Evolutionary conservation across 1,140 invertebrate species (phyloP), one percentile per base, ranked within the genome.

Genomic region (Sesamia nonagrioides): DNA sequence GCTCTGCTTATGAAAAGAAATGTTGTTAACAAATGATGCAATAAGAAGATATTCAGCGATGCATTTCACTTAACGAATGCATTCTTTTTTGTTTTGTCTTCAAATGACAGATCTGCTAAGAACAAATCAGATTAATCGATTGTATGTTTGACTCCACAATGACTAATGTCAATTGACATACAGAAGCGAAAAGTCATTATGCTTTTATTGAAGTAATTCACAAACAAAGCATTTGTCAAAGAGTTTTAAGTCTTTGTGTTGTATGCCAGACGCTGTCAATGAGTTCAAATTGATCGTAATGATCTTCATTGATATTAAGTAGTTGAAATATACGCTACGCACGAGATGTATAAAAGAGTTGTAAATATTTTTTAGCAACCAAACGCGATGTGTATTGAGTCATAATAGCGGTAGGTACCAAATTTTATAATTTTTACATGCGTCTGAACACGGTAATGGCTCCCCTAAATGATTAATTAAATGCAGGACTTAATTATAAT

Each of bases 81-180:
- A 2, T 27, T 35, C 11, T 35, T 27, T 60, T 60, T 60, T 35
- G 27, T 60, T 60, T 33, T 60, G 27, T 60, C 15, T 60, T 33
- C 11, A 56, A 56, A 35, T 33, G 56, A 33, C 27, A 35, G 21
- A 60, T 11, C 15, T 15, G 56, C 35, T 60, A 27, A 60, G 11
- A 60, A 60, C 56, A 60, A 60, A 60, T 60, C 35, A 35, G 56
- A 35, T 3, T 60, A 60, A 60, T 60, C 56, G 56, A 33, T 35
- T 60, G 56, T 60, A 35, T 27, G 15, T 27, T 60, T 27, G 56
- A 0, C 13, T 33, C 9, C 45, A 15, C 15, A 42, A 63, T 63
- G 60, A 63, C 35, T 63, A 63, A 42, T 40, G 17, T 42, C 35
- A 40, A 61, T 61, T 52, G 50, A 17, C 13, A 52, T n/a, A 52